Percentiles rank a stretch among this genome's conserved stretches.
Evolutionary conservation across 2,113 vertebrate genomes (phyloP).

Genomic region (Syngnathus floridae): DNA sequence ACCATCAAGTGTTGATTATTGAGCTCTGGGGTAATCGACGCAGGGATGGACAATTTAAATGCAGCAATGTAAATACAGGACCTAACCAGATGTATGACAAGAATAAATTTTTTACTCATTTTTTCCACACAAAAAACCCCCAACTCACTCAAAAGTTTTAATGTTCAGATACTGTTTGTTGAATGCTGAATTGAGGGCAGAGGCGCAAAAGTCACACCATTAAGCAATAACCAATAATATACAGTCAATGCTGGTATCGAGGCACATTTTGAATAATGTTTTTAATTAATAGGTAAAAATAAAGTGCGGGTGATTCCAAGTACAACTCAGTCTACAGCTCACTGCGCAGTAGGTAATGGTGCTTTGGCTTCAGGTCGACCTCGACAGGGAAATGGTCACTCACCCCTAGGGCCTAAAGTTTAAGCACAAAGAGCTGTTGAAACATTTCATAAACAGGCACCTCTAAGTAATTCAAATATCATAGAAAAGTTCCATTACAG

Average conservation of each 20-base stretch:
- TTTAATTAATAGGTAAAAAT: slow-evolving; percentile 12
- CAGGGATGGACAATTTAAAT: too few relatives aligned
- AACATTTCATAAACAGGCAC: not conserved
- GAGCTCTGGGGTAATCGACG: too few relatives aligned
- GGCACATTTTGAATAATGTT: not conserved
- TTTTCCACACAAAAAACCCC: too few relatives aligned
- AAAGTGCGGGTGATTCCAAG: slow-evolving; percentile 7
- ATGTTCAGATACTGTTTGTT: too few relatives aligned
- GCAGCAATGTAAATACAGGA: too few relatives aligned
- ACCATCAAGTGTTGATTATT: not conserved
- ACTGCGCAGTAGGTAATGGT: slow-evolving; percentile 60
- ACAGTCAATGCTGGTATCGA: not conserved
- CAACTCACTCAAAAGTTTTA: too few relatives aligned
- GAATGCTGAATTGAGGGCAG: not conserved
- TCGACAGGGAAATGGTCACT: slow-evolving; percentile 88
- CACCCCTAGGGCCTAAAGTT: slow-evolving; percentile 73
- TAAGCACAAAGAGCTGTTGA: not conserved
- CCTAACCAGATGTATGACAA: not conserved
- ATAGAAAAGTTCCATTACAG: not conserved
- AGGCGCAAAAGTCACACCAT: not conserved
- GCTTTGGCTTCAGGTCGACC: slow-evolving; percentile 71
- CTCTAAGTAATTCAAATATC: not conserved
- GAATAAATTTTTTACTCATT: not conserved
- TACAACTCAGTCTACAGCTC: slow-evolving; percentile 59
- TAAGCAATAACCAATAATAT: not conserved